Evolutionary conservation across 2,113 vertebrate species (phyloP).

Genomic region (Nycticebus coucang): DNA sequence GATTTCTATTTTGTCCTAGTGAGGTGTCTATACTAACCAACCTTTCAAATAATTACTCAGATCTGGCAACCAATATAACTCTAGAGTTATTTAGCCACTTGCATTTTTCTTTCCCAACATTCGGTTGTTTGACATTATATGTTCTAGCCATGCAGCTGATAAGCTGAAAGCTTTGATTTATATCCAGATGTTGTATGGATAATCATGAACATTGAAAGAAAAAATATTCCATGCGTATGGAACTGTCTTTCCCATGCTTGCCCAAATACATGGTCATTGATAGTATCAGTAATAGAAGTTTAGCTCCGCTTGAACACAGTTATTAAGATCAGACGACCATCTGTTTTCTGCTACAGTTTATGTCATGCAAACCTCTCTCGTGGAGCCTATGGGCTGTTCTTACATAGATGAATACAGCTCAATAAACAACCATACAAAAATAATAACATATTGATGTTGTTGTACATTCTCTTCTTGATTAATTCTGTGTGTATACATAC

Average conservation of each 20-base stretch:
- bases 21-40: background rate
- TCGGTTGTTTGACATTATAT: background rate
- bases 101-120: background rate
- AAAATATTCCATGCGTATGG: conserved; percentile 32
- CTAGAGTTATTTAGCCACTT: background rate
- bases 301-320: conserved; percentile 64
- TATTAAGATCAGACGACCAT: conserved; percentile 77
- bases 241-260: conserved; percentile 47
- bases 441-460: conserved; percentile 40
- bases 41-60: background rate
- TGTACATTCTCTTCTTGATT: conserved; percentile 55
- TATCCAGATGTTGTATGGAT: conserved; percentile 49
- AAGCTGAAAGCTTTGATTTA: background rate
- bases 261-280: conserved; percentile 57
- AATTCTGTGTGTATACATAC: conserved; percentile 5
- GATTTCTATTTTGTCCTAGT: background rate
- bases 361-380: conserved; percentile 60
- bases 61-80: background rate
- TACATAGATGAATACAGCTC: conserved; percentile 18
- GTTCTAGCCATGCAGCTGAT: background rate
- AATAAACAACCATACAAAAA: conserved; percentile 62
- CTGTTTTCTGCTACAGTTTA: conserved; percentile 71
- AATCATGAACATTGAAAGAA: conserved; percentile 33
- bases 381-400: conserved; percentile 41
- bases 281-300: conserved; percentile 63